Evolutionary conservation across 2,113 vertebrate species (phyloP), one percentile per base, ranked within the genome.

Genomic region (Calidris pygmaea): DNA sequence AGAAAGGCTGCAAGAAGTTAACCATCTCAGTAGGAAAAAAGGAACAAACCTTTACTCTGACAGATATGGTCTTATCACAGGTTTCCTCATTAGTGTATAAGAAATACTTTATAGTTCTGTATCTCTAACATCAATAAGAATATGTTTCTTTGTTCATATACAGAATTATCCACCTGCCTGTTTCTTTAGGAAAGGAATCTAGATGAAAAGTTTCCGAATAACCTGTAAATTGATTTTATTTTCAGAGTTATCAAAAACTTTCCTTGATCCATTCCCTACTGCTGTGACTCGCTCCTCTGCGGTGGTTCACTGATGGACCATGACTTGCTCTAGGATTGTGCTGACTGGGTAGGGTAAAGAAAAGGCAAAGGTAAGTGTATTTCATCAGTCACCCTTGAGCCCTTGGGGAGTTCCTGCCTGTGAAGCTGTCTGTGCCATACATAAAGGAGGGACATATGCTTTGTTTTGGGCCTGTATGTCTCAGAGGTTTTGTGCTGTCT

Each of bases 1-100:
- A 90, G 87, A 87, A 80, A 92, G 62, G 18, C 79, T 92, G 58
- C 22, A 93, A 95, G 75, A 94, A 84, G 63, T 88, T 95, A 95
- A 90, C 66, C 41, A 83, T 82, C 41, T 89, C 88, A 94, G 75
- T 58, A 83, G 78, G 73, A 93, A 73, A 87, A 91, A 91, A 79
- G 59, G 87, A 96, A 94, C 74, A 94, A 89, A 85, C 35, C 67
- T 94, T 92, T 78, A 79, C 30, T 93, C 71, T 81, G 90, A 62
- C 62, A 90, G 66, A 90, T 77, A 68, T 1, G 18, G 66, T 79
- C 76, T 93, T 88, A 95, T 94, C 58, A 50, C 41, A 62, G 5
- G 23, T 87, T 94, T 55, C 67, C 78, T 93, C 47, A 87, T 77
- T 74, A 83, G 45, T 75, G 39, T 39, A 32, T 43, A 35, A 39